Conservation (phyloP, 2,888 invertebrate genomes). For the Dolomedes plantarius region DNA sequence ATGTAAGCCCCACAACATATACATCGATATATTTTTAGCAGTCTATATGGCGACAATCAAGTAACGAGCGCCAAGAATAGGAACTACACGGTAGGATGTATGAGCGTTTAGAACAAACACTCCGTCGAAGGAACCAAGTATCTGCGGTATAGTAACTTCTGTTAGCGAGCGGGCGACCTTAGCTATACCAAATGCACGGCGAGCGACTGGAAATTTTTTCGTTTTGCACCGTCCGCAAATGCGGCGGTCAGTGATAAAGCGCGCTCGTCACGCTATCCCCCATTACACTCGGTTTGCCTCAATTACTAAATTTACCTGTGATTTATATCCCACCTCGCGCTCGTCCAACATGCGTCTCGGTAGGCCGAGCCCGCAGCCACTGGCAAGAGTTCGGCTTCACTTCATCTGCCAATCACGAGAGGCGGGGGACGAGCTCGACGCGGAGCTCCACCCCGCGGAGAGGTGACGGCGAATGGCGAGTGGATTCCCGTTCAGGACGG, state of each 20-base stretch:
- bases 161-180: too few relatives aligned
- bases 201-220: too few relatives aligned
- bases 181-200: too few relatives aligned
- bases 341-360: neutral
- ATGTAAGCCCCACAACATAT: too few relatives aligned
- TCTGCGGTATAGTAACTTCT: too few relatives aligned
- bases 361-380: slow-evolving; percentile 24
- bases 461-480: slow-evolving; percentile 18
- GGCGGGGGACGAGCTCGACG: neutral
- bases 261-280: slow-evolving; percentile 44
- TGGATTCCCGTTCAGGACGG: neutral
- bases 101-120: too few relatives aligned
- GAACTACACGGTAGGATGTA: too few relatives aligned
- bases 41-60: too few relatives aligned
- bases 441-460: neutral
- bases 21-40: too few relatives aligned
- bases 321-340: slow-evolving; percentile 37
- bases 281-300: slow-evolving; percentile 37
- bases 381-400: slow-evolving; percentile 15
- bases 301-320: slow-evolving; percentile 59
- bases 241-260: slow-evolving; percentile 35
- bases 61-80: too few relatives aligned
- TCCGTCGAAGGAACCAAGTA: too few relatives aligned
- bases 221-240: too few relatives aligned
- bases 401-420: slow-evolving; percentile 5